These are phyloP conservation scores for Sarcophaga caerulescens DNA, from an alignment of 2,888 invertebrate genomes.

Conservation along the genomic window DNA sequence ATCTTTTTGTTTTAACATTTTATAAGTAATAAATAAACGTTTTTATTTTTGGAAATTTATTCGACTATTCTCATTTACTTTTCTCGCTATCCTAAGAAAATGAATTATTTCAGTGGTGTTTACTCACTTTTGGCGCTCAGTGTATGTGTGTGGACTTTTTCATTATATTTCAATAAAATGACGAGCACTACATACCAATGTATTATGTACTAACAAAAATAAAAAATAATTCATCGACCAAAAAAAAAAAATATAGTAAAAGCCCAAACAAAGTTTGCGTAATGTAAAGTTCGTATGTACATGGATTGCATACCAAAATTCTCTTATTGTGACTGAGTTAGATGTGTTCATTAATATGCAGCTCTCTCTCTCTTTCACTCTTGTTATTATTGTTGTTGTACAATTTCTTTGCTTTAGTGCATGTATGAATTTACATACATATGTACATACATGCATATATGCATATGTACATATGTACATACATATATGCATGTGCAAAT, in stretches of 20 bases:
- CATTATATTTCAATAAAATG: slow-evolving; percentile 39
- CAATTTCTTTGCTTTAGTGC: not conserved
- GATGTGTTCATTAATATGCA: not conserved
- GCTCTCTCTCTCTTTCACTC: not conserved
- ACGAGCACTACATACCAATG: slow-evolving; percentile 40
- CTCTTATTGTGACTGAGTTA: not conserved
- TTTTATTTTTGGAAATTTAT: too few species aligned
- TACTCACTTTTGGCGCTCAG: too few species aligned
- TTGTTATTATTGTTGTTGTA: slow-evolving; percentile 6
- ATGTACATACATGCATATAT: not conserved
- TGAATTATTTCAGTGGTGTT: too few species aligned
- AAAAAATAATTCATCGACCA: not conserved
- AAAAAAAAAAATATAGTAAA: slow-evolving; percentile 17
- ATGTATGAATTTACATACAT: not conserved
- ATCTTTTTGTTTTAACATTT: too few species aligned
- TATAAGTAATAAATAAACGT: too few species aligned
- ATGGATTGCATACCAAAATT: slow-evolving; percentile 64
- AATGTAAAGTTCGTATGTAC: slow-evolving; percentile 42
- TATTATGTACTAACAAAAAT: slow-evolving; percentile 5
- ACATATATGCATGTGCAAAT: not conserved
- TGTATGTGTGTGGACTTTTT: not conserved
- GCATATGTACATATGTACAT: not conserved
- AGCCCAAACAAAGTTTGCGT: slow-evolving; percentile 63
- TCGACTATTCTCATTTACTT: too few species aligned
- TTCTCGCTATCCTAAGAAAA: too few species aligned